phyloP scores from a whole-genome alignment of 1,140 invertebrate species.

The Solenopsis fugax region DNA sequence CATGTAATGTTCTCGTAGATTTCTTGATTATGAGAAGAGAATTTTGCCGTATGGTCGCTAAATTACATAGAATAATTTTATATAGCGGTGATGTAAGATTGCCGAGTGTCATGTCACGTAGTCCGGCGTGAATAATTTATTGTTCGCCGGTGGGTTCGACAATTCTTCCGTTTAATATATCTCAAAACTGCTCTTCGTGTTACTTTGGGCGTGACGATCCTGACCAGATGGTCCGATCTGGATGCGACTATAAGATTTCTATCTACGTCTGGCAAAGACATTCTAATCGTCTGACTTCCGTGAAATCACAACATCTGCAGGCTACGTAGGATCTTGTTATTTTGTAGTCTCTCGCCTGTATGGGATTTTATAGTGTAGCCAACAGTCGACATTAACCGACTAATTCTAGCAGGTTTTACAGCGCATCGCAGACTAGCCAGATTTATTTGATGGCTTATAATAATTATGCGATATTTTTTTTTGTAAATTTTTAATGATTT shows the following conservation, averaged over 20 bases:
- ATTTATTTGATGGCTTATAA: slow-evolving; percentile 18
- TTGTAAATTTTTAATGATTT: slow-evolving; percentile 27
- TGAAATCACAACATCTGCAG: slow-evolving; percentile 47
- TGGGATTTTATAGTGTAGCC: slow-evolving; percentile 2
- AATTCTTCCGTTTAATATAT: slow-evolving; percentile 41
- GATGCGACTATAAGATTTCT: slow-evolving; percentile 40
- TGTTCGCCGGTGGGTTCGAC: slow-evolving; percentile 31
- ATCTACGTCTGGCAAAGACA: slow-evolving; percentile 44
- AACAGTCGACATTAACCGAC: not conserved
- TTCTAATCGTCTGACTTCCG: slow-evolving; percentile 54
- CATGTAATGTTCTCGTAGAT: not conserved
- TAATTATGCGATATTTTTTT: slow-evolving; percentile 8
- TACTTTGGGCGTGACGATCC: slow-evolving; percentile 57
- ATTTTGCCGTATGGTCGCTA: not conserved
- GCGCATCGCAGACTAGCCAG: not conserved
- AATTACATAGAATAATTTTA: slow-evolving; percentile 12
- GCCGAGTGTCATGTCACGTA: not conserved
- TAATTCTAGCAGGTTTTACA: slow-evolving; percentile 38
- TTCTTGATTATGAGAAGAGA: not conserved
- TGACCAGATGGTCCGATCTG: slow-evolving; percentile 51
- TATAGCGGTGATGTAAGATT: slow-evolving; percentile 9
- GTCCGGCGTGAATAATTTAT: slow-evolving; percentile 50
- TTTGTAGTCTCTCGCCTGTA: not conserved
- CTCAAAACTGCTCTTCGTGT: slow-evolving; percentile 29
- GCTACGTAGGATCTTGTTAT: slow-evolving; percentile 40